Conservation (phyloP, 30 jellyfish, hydroid and myxozoan genomes). For the Mastigias papua region DNA sequence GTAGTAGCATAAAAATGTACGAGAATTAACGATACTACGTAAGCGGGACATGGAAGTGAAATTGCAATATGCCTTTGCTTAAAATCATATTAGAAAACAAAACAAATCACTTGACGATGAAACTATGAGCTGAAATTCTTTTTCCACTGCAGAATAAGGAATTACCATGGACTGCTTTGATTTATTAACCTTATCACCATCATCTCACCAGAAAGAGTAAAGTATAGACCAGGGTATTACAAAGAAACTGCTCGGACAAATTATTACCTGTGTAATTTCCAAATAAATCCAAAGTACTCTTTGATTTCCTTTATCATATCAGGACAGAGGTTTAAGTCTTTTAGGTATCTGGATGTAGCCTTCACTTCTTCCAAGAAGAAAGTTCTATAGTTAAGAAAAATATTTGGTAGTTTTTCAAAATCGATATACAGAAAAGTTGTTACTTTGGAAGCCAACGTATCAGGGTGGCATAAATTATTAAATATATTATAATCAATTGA, state of each 20-base stretch:
- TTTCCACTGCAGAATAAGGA: neutral
- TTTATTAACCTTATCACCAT: neutral
- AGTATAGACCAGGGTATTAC: neutral
- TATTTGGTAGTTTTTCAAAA: too few species aligned
- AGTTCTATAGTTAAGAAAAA: slow-evolving; percentile 46
- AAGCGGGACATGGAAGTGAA: neutral
- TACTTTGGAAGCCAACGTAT: too few species aligned
- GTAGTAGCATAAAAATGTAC: too few species aligned
- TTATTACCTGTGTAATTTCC: slow-evolving; percentile 81
- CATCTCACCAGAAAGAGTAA: neutral
- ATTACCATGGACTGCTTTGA: neutral
- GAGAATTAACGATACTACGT: neutral
- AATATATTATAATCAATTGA: too few species aligned
- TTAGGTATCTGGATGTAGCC: slow-evolving; percentile 59
- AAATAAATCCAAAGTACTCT: slow-evolving; percentile 59
- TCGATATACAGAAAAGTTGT: too few species aligned
- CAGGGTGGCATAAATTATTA: too few species aligned
- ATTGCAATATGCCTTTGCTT: neutral
- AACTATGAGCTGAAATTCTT: neutral
- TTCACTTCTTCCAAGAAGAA: slow-evolving; percentile 64
- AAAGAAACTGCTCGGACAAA: neutral
- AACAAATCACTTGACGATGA: neutral
- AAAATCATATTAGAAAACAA: neutral
- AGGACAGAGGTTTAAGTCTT: slow-evolving; percentile 33
- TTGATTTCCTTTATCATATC: slow-evolving; percentile 52